These are phyloP conservation scores for Pyrrhosoma nymphula DNA, from an alignment of 2,888 invertebrate species.

Conservation along the genomic window DNA sequence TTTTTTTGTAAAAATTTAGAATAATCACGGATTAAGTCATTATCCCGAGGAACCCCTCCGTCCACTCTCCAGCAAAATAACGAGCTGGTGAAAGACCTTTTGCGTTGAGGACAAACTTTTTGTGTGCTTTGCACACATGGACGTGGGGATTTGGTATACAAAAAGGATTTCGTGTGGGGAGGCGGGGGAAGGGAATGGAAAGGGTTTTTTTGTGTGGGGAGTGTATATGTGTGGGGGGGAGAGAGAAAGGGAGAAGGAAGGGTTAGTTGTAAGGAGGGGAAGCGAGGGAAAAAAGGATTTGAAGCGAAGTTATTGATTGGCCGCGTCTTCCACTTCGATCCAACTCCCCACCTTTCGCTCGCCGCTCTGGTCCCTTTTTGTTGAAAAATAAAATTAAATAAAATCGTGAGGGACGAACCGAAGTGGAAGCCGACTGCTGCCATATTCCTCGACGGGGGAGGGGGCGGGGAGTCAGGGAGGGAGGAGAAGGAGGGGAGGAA, in stretches of 20 bases:
- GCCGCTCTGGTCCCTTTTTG: too few relatives aligned
- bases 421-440: not conserved
- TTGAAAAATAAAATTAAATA: too few relatives aligned
- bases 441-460: not conserved
- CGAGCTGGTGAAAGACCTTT: not conserved
- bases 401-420: not conserved
- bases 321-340: not conserved
- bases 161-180: not conserved
- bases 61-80: not conserved
- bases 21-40: not conserved
- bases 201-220: not conserved
- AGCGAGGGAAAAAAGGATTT: not conserved
- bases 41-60: not conserved
- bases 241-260: not conserved
- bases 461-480: not conserved
- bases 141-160: not conserved
- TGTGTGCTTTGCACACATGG: not conserved
- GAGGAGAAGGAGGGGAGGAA: too few relatives aligned
- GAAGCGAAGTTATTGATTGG: slow-evolving; percentile 1
- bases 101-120: not conserved
- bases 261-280: not conserved
- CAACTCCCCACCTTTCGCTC: not conserved
- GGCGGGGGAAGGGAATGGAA: not conserved
- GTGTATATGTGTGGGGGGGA: not conserved
- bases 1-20: not conserved